Conservation (phyloP, 2,797 vertebrate genomes). For the Spondyliosoma cantharus region DNA sequence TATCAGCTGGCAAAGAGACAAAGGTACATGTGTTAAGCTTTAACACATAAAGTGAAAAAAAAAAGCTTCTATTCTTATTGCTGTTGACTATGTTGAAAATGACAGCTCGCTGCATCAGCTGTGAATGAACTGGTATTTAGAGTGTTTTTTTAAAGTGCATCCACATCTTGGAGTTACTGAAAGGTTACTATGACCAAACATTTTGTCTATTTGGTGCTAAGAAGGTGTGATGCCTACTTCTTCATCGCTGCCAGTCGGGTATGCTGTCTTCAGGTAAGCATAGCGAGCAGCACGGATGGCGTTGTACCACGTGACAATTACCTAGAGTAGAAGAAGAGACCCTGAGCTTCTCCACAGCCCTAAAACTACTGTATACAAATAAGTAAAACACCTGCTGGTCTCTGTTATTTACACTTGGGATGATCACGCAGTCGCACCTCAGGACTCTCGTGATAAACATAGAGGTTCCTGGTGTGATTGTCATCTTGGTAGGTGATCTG, state of each 20-base stretch:
- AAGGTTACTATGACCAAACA: background rate
- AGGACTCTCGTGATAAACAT: conserved; percentile 90
- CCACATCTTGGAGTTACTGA: background rate
- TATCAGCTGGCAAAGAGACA: conserved; percentile 83
- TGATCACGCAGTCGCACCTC: conserved; percentile 80
- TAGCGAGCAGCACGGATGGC: conserved; percentile 91
- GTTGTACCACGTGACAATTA: conserved; percentile 95
- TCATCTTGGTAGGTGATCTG: conserved; percentile 89
- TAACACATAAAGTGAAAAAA: background rate
- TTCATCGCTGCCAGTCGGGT: conserved; percentile 86
- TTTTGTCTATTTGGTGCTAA: background rate
- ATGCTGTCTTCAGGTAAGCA: conserved; percentile 88
- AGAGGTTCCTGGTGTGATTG: conserved; percentile 88
- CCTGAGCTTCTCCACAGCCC: background rate
- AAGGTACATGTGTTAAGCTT: background rate
- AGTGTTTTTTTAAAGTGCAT: background rate
- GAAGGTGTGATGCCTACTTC: conserved; percentile 82
- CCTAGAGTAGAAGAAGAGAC: conserved; percentile 80
- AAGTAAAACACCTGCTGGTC: background rate
- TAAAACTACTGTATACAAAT: background rate
- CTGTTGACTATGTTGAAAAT: background rate
- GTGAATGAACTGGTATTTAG: background rate
- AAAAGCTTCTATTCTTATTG: background rate
- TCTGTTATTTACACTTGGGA: conserved; percentile 1
- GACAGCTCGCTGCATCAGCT: background rate